A percentile compares a stretch with the other conserved stretches of the same genome.
Evolutionary conservation across 2,888 invertebrate genomes (phyloP).

Genomic region (Muscina levida): DNA sequence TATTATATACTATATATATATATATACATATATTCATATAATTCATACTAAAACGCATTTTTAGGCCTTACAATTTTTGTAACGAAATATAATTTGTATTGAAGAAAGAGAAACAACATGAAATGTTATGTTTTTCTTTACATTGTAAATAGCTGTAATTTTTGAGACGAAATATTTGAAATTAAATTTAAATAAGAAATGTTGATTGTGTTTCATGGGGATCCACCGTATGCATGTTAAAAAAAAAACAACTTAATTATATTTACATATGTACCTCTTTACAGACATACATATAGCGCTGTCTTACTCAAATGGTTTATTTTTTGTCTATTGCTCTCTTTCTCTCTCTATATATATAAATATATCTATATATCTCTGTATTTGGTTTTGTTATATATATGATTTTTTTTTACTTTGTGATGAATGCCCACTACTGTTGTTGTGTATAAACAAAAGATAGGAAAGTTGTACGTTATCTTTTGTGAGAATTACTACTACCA

Average conservation of each 20-base stretch:
- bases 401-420: constrained; percentile 37
- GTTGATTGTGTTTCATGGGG: constrained; percentile 58
- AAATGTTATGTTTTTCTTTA: constrained; percentile 48
- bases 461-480: not conserved
- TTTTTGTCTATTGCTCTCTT: not conserved
- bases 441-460: constrained; percentile 22
- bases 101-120: constrained; percentile 24
- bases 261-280: no score
- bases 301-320: not conserved
- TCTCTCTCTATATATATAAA: not conserved
- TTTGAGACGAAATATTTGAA: constrained; percentile 35
- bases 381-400: constrained; percentile 48
- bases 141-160: constrained; percentile 64
- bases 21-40: constrained; percentile 46
- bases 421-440: constrained; percentile 27
- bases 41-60: constrained; percentile 31
- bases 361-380: constrained; percentile 32
- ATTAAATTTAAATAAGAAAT: constrained; percentile 39
- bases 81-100: constrained; percentile 39
- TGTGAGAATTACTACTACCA: constrained; percentile 18
- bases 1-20: constrained; percentile 52
- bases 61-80: constrained; percentile 2
- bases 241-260: constrained; percentile 23
- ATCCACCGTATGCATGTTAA: constrained; percentile 63
- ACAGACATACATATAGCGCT: constrained; percentile 16